phyloP scores from a whole-genome alignment of 1,140 invertebrate genomes.

The Periplaneta americana region DNA sequence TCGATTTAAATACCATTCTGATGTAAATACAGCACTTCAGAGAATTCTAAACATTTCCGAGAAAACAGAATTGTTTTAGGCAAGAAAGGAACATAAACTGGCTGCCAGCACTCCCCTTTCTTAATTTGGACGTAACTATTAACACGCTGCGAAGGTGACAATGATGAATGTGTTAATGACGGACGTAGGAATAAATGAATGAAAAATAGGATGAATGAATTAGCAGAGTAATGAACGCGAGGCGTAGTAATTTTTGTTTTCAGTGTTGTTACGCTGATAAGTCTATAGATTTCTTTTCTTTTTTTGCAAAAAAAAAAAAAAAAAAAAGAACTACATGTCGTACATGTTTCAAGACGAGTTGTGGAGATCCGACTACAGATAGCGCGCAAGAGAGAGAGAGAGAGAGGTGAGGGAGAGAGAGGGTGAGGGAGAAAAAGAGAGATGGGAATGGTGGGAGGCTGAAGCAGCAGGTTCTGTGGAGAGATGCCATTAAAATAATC shows the following conservation, averaged over 20 bases:
- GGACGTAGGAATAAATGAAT: background rate
- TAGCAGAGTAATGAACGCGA: background rate
- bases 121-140: background rate
- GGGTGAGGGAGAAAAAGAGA: background rate
- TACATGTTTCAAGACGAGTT: background rate
- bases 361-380: background rate
- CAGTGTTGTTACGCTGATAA: background rate
- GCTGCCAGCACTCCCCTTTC: no score
- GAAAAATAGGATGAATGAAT: background rate
- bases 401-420: background rate
- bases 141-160: background rate
- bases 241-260: background rate
- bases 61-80: no score
- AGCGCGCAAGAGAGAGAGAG: background rate
- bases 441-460: background rate
- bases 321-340: no score
- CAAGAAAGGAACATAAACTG: no score
- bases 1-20: no score
- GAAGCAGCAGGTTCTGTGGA: background rate
- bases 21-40: no score
- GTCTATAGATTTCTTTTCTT: background rate
- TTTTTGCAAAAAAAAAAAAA: background rate
- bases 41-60: no score
- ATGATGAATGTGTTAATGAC: background rate
- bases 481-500: background rate